phyloP scores from a whole-genome alignment of 2,113 vertebrate species.

The Chelonoidis abingdonii region DNA sequence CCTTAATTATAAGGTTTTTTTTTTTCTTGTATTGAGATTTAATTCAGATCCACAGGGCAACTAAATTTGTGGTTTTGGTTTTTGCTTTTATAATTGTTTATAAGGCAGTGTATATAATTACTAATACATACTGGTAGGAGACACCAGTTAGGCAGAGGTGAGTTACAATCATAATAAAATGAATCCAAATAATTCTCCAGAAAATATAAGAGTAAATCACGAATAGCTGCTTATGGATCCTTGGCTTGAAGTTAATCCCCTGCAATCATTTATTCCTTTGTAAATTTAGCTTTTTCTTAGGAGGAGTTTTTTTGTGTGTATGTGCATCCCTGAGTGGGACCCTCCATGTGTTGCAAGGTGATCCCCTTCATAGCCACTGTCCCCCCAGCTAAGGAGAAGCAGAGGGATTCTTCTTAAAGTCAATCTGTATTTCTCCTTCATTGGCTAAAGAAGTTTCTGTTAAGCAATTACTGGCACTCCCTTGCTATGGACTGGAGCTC shows the following conservation, averaged over 20 bases:
- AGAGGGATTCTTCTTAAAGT: background rate
- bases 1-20: background rate
- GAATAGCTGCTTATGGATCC: background rate
- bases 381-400: background rate
- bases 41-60: constrained; percentile 4
- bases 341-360: background rate
- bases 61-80: background rate
- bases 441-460: background rate
- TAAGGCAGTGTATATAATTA: background rate
- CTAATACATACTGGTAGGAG: constrained; percentile 16
- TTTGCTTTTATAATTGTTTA: background rate
- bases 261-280: background rate
- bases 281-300: background rate
- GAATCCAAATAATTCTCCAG: constrained; percentile 14
- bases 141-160: constrained; percentile 5
- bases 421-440: background rate
- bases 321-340: background rate
- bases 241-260: constrained; percentile 1
- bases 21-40: constrained; percentile 24
- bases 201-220: background rate
- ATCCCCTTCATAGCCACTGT: background rate
- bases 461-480: background rate
- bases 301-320: background rate
- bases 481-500: background rate
- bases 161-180: constrained; percentile 22